Evolutionary conservation across 64 coral and sea anemone species (phyloP), one percentile per base, ranked within the genome.

Genomic region (Catalaphyllia jardinei): DNA sequence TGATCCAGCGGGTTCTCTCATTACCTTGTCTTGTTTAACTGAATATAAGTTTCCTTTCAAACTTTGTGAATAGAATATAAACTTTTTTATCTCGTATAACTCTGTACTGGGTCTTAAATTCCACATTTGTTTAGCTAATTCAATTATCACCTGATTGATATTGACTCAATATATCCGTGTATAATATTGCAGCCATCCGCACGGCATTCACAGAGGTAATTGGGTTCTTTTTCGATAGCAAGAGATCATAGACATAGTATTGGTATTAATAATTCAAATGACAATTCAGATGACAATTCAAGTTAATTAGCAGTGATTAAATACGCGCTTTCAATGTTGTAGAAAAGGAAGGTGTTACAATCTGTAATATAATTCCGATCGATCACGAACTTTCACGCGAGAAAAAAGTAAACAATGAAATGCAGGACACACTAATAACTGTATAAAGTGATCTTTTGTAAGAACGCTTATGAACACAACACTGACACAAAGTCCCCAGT

Each of bases 111-210:
- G 7, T 46, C 62, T 50, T 1, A 0, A 84, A 25, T 51, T 67
- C 62, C 62, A 71, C 8, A 69, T 39, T 63, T 17, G 81, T 85
- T 69, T 85, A 85, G 28, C 33, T 85, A 46, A 50, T 52, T 51
- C 81, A 71, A 85, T 85, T 85, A 85, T 51, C 62, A 71, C 63
- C 81, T 85, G 51, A 49, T 71, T 51, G 4, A 46, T 46, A 27
- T 79, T 69, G 25, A 11, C 22, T 69, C 65, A 69, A 69, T 69
- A 10, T 69, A 24, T 69, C 5, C 0, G 22, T 69, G 10, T 28
- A 69, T 28, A 22, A 69, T 69, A 29, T 69, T 29, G n/a, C 29
- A 69, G n/a, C 10, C 25, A 7, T 69, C n/a, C 65, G 54, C 54
- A 15, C 54, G 54, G 54, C 15, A 57, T 55, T 8, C 10, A 57